Conservation (phyloP, 1,140 invertebrate genomes). For the Procambarus clarkii region DNA sequence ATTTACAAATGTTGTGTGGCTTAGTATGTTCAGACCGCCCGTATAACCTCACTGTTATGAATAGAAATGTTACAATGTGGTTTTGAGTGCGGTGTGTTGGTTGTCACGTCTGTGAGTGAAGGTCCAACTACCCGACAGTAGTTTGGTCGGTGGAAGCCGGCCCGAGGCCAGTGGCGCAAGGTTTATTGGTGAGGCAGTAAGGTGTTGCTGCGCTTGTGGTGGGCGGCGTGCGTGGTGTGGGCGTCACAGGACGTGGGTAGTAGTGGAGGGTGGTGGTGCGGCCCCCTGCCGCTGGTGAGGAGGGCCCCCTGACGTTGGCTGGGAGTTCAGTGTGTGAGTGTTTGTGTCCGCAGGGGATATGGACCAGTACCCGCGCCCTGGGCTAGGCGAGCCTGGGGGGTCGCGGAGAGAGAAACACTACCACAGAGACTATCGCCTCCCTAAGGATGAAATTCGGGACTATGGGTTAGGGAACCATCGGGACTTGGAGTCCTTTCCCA, state of each 20-base stretch:
- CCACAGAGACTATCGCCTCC: constrained; percentile 72
- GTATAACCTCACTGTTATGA: too few relatives aligned
- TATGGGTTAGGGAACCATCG: constrained; percentile 61
- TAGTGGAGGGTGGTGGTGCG: constrained; percentile 8
- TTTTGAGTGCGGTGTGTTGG: too few relatives aligned
- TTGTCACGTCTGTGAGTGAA: too few relatives aligned
- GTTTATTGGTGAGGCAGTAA: neutral
- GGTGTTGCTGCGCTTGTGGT: neutral
- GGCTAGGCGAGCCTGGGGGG: constrained; percentile 46
- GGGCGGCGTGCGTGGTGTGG: constrained; percentile 39
- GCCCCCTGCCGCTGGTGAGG: neutral
- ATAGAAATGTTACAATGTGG: too few relatives aligned
- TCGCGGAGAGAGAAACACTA: constrained; percentile 70
- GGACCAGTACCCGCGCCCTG: constrained; percentile 56
- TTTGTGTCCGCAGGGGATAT: constrained; percentile 58
- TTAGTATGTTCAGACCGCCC: too few relatives aligned
- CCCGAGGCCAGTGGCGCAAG: neutral
- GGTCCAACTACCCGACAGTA: neutral
- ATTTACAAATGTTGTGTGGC: too few relatives aligned
- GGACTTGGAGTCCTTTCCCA: constrained; percentile 66
- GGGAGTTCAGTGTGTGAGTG: constrained; percentile 32
- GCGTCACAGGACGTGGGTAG: neutral
- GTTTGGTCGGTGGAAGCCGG: neutral
- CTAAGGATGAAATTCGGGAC: constrained; percentile 73
- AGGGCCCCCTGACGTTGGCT: constrained; percentile 15